A percentile compares a stretch with the other conserved stretches of the same genome.
Conservation (phyloP, 2,888 invertebrate genomes). For the Seladonia tumulorum region DNA sequence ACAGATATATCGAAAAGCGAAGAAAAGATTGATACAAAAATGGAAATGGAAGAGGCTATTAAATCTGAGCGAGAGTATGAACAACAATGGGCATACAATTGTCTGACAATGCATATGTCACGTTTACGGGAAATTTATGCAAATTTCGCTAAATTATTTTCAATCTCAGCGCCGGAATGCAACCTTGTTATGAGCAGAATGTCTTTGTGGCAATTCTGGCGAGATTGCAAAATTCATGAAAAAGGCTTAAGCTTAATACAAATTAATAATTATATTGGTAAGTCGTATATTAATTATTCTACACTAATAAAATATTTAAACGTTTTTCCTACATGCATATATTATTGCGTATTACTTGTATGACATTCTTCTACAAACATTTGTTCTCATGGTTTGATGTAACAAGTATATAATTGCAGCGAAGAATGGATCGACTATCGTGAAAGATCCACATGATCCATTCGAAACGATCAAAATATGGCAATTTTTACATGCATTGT, state of each 20-base stretch:
- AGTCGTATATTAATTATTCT: neutral
- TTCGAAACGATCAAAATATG: constrained; percentile 88
- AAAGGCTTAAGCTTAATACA: constrained; percentile 85
- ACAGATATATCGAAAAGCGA: neutral
- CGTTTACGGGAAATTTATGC: constrained; percentile 85
- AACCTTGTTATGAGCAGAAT: constrained; percentile 78
- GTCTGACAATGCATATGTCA: constrained; percentile 85
- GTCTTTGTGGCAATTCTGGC: constrained; percentile 87
- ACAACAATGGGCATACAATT: constrained; percentile 84
- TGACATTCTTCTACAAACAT: neutral
- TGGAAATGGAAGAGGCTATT: neutral
- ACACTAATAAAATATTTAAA: neutral
- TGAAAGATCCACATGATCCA: constrained; percentile 85
- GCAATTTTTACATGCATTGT: constrained; percentile 87
- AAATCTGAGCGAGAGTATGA: constrained; percentile 75
- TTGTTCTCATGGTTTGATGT: neutral
- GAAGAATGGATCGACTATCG: constrained; percentile 69
- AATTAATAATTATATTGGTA: constrained; percentile 85
- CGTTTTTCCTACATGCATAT: no score
- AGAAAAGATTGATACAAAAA: neutral
- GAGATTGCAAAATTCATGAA: constrained; percentile 86
- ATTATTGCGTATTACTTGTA: neutral
- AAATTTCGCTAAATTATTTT: constrained; percentile 83
- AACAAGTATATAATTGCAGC: constrained; percentile 51
- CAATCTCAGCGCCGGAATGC: constrained; percentile 43